phyloP scores from a whole-genome alignment of 2,797 vertebrate species.

The Mionectes olivaceus region DNA sequence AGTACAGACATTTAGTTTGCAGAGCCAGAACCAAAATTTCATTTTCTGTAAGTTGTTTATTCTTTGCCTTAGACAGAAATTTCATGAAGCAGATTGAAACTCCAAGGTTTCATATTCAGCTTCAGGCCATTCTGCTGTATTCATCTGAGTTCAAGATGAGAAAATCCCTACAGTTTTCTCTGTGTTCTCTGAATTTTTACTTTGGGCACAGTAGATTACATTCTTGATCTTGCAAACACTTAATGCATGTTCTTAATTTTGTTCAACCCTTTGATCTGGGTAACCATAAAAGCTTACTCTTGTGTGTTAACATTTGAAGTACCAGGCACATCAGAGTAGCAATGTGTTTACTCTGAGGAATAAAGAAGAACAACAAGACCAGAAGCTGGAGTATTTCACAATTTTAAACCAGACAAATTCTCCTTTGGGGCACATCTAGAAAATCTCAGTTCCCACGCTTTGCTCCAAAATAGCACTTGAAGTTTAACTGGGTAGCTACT shows the following conservation, averaged over 20 bases:
- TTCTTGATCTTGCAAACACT: constrained; percentile 18
- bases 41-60: constrained; percentile 1
- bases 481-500: not conserved
- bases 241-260: constrained; percentile 57
- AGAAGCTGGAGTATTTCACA: constrained; percentile 59
- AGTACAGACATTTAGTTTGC: not conserved
- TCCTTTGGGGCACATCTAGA: constrained; percentile 43
- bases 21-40: constrained; percentile 5
- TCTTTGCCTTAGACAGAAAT: not conserved
- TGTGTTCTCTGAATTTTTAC: constrained; percentile 3
- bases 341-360: constrained; percentile 53
- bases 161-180: not conserved
- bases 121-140: not conserved
- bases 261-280: constrained; percentile 22
- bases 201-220: not conserved
- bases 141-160: not conserved
- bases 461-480: not conserved
- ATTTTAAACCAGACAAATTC: constrained; percentile 24
- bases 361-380: constrained; percentile 44
- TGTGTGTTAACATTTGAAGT: constrained; percentile 42
- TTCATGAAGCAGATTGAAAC: not conserved
- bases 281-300: constrained; percentile 40
- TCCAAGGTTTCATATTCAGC: not conserved
- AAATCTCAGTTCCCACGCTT: constrained; percentile 39
- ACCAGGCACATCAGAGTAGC: not conserved